A percentile compares a stretch with the other conserved stretches of the same genome.
Evolutionary conservation across 2,113 vertebrate genomes (phyloP).

Genomic region (Spheniscus mendiculus): DNA sequence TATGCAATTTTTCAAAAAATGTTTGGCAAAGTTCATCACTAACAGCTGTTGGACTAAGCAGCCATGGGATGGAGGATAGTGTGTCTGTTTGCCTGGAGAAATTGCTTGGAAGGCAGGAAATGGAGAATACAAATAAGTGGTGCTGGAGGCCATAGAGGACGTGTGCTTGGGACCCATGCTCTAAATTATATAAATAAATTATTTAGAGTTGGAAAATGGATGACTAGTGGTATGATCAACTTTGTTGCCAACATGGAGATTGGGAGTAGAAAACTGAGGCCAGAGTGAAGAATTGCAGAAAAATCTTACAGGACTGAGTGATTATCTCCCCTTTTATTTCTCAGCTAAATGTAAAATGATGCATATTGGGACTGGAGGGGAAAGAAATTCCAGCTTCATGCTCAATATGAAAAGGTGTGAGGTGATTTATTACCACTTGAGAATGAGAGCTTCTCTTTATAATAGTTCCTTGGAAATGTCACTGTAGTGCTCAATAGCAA

Average conservation of each 20-base stretch:
- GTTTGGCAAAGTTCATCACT: neutral
- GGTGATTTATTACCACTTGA: neutral
- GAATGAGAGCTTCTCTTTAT: neutral
- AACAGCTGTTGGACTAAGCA: neutral
- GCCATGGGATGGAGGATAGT: neutral
- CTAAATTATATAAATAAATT: neutral
- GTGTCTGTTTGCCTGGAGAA: neutral
- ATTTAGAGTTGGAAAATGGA: neutral
- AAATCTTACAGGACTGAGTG: neutral
- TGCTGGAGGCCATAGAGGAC: neutral
- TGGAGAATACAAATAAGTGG: neutral
- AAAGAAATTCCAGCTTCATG: neutral
- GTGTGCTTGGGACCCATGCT: neutral
- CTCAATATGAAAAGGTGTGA: neutral
- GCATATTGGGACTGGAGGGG: neutral
- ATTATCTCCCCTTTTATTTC: neutral
- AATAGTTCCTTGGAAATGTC: neutral
- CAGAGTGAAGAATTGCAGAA: neutral
- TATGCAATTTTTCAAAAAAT: neutral
- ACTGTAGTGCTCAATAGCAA: neutral
- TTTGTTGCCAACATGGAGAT: neutral
- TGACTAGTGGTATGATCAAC: neutral
- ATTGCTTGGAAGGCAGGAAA: neutral
- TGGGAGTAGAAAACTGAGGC: neutral
- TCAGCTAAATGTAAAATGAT: neutral